Evolutionary conservation across 2,888 invertebrate species (phyloP), one percentile per base, ranked within the genome.

Genomic region (Scrobipalpa atriplicella): DNA sequence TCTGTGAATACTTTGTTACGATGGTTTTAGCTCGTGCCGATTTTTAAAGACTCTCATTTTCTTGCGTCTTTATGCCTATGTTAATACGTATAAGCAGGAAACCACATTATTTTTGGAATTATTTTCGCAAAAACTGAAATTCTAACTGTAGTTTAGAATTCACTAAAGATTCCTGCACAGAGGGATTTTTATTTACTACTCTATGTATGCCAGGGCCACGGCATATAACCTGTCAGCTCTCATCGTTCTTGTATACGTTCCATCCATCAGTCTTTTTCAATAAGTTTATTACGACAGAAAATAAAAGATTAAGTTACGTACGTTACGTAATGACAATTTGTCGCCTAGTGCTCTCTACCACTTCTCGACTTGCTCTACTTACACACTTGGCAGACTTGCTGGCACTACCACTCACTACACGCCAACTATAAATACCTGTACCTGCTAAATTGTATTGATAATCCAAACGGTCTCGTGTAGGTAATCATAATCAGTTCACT

Each of bases 381-480:
- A 76, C 78, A 78, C 75, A 77, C 76, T 84, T 83, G 83, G 82
- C 84, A 83, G 74, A 74, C 74, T 73, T 67, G 66, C 71, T 77
- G 76, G 75, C 78, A 73, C 77, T 73, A 72, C 75, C 71, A 74
- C 76, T 78, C n/a, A n/a, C n/a, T n/a, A 78, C 72, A 75, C 66
- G 71, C 62, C 56, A 38, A 66, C 66, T 69, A 69, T 68, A 71
- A 67, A 70, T 70, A 69, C 38, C 16, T 18, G 36, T 54, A 21
- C 54, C 58, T 58, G 38, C 13, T 54, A 11, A 56, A 29, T 21
- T 21, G 18, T 1, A 56, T 56, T 10, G 36, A n/a, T 36, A 36
- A 56, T 54, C 18, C 19, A 54, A 47, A 16, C 29, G 51, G 13
- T 47, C 29, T 47, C 16, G 47, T 47, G 2, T n/a, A n/a, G n/a